Percentiles rank a stretch among this genome's conserved stretches.
Conservation (phyloP, 2,113 vertebrate species). For the Emydocephalus ijimae region DNA sequence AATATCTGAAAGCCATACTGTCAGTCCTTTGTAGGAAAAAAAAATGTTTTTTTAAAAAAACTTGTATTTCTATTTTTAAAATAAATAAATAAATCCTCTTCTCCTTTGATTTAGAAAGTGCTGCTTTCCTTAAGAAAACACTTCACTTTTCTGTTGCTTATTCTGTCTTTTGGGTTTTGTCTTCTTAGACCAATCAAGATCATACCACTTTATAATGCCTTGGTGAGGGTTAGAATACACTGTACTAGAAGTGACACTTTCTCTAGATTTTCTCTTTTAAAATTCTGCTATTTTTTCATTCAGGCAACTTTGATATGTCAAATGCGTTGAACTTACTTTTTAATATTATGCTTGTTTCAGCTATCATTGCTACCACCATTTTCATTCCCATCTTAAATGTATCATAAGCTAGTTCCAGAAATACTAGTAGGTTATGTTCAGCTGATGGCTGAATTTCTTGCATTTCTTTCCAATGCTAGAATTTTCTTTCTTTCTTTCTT, state of each 20-base stretch:
- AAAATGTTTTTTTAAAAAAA: not conserved
- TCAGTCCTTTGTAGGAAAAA: not conserved
- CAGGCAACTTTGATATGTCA: not conserved
- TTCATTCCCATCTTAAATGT: not conserved
- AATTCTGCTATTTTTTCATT: not conserved
- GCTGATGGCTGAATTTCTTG: not conserved
- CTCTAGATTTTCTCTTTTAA: not conserved
- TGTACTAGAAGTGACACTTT: no score
- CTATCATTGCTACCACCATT: not conserved
- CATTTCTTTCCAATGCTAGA: not conserved
- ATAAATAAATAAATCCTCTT: not conserved
- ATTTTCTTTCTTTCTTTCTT: not conserved
- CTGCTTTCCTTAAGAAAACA: not conserved
- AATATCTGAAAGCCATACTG: not conserved
- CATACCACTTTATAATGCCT: no score
- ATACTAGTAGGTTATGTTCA: not conserved
- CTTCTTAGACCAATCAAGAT: not conserved
- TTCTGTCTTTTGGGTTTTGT: not conserved
- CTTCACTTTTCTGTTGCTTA: not conserved
- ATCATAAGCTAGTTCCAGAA: not conserved
- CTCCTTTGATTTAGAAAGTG: not conserved
- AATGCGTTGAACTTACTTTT: not conserved
- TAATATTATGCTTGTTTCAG: not conserved
- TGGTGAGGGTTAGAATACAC: no score
- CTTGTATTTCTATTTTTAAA: not conserved